phyloP scores from a whole-genome alignment of 2,888 invertebrate species.

The Sinopyrophorus schimmeli region DNA sequence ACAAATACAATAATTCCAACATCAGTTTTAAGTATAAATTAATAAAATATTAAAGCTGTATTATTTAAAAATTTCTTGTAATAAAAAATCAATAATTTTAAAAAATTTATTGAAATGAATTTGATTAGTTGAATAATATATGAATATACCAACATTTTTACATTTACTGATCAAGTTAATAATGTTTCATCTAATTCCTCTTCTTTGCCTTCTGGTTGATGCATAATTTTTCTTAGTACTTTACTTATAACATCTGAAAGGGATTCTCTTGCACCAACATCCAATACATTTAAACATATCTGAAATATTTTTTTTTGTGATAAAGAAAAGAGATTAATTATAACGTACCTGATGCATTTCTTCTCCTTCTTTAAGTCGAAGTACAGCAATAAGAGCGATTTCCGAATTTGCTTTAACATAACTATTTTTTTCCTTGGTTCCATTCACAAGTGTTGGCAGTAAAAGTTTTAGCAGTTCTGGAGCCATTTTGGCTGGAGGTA shows the following conservation, averaged over 20 bases:
- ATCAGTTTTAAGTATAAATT: too few relatives aligned
- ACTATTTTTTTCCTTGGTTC: constrained; percentile 97
- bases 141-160: constrained; percentile 5
- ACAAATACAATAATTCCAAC: too few relatives aligned
- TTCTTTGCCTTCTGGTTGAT: constrained; percentile 80
- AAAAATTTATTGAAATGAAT: constrained; percentile 14
- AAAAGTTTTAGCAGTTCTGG: constrained; percentile 74
- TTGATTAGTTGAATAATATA: constrained; percentile 5
- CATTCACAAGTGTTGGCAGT: constrained; percentile 93
- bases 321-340: too few relatives aligned
- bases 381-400: constrained; percentile 83
- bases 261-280: constrained; percentile 86
- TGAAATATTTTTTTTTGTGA: too few relatives aligned
- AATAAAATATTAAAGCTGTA: too few relatives aligned
- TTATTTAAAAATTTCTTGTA: too few relatives aligned
- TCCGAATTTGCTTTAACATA: constrained; percentile 94
- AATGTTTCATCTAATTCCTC: constrained; percentile 93
- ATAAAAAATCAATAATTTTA: too few relatives aligned
- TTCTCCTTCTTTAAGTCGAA: constrained; percentile 77
- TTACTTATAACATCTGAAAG: constrained; percentile 87
- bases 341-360: constrained; percentile 70
- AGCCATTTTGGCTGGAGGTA: constrained; percentile 63
- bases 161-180: constrained; percentile 67
- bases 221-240: constrained; percentile 77
- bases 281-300: constrained; percentile 76